Evolutionary conservation across 92 coral and sea anemone species (phyloP).

Genomic region (Paragorgia papillata): DNA sequence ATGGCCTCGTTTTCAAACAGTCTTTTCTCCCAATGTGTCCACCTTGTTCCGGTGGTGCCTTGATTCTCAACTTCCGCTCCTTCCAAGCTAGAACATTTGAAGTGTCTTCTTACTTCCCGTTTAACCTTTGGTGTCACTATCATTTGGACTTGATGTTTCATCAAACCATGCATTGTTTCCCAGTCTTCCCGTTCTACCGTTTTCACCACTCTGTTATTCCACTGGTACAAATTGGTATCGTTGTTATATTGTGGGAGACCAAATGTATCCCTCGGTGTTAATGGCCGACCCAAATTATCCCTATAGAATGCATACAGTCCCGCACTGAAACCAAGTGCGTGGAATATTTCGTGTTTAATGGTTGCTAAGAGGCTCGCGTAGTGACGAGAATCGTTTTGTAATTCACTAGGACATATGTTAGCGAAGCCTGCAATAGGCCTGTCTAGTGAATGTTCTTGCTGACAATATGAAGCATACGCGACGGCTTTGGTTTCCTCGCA

Average conservation of each 20-base stretch:
- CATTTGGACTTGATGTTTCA: slow-evolving; percentile 74
- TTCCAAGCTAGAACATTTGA: slow-evolving; percentile 79
- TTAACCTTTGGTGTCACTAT: slow-evolving; percentile 88
- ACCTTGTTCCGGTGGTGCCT: slow-evolving; percentile 89
- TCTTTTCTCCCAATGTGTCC: slow-evolving; percentile 98
- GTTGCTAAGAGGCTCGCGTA: slow-evolving; percentile 87
- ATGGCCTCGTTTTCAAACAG: slow-evolving; percentile 99
- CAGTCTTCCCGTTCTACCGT: slow-evolving; percentile 75
- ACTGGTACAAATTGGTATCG: slow-evolving; percentile 75
- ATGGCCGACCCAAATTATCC: slow-evolving; percentile 72
- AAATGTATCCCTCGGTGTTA: slow-evolving; percentile 76
- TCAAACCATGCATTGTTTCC: slow-evolving; percentile 76
- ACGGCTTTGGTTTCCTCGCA: slow-evolving; percentile 87
- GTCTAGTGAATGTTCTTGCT: slow-evolving; percentile 89
- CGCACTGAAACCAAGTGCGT: slow-evolving; percentile 98
- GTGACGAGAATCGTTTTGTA: slow-evolving; percentile 81
- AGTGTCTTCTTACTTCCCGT: slow-evolving; percentile 76
- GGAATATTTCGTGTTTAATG: slow-evolving; percentile 91
- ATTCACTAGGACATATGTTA: slow-evolving; percentile 87
- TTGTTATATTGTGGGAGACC: slow-evolving; percentile 87
- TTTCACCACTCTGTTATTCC: slow-evolving; percentile 76
- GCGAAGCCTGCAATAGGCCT: slow-evolving; percentile 98
- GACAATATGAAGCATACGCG: slow-evolving; percentile 97
- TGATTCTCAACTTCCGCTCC: slow-evolving; percentile 99
- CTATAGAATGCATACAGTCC: slow-evolving; percentile 93